Evolutionary conservation across 2,888 invertebrate genomes (phyloP).

Genomic region (Sarcophaga carnaria): DNA sequence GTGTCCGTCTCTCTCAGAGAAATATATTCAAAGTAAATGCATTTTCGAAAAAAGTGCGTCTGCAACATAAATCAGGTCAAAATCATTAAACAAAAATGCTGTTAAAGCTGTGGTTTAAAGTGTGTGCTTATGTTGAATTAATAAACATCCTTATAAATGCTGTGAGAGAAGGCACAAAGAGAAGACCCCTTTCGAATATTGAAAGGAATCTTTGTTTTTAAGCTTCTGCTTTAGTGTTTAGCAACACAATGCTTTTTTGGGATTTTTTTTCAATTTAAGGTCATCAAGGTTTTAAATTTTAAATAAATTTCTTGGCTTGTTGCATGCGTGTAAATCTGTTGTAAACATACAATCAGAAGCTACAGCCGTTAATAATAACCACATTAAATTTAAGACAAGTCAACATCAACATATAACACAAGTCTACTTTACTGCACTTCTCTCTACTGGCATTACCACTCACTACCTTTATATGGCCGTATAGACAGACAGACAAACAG

Average conservation of each 20-base stretch:
- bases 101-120: conserved; percentile 17
- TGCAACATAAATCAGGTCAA: conserved; percentile 66
- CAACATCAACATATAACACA: conserved; percentile 2
- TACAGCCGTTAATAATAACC: conserved; percentile 43
- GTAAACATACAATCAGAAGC: conserved; percentile 59
- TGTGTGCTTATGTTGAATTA: conserved; percentile 21
- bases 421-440: neutral
- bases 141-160: conserved; percentile 38
- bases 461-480: too few relatives aligned
- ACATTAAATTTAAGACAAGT: conserved; percentile 35
- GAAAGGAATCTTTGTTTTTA: conserved; percentile 10
- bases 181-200: conserved; percentile 24
- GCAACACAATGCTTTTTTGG: conserved; percentile 13
- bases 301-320: conserved; percentile 12
- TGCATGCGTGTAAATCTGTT: conserved; percentile 66
- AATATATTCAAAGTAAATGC: conserved; percentile 23
- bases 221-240: neutral
- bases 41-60: conserved; percentile 48
- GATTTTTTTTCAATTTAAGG: conserved; percentile 54
- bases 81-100: conserved; percentile 40
- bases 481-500: too few relatives aligned
- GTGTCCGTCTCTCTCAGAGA: too few relatives aligned
- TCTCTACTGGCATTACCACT: too few relatives aligned
- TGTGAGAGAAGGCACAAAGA: neutral
- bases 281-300: conserved; percentile 59